Base-by-base conservation (phyloP, 2,888 invertebrate species). In the Deilephila elpenor region DNA sequence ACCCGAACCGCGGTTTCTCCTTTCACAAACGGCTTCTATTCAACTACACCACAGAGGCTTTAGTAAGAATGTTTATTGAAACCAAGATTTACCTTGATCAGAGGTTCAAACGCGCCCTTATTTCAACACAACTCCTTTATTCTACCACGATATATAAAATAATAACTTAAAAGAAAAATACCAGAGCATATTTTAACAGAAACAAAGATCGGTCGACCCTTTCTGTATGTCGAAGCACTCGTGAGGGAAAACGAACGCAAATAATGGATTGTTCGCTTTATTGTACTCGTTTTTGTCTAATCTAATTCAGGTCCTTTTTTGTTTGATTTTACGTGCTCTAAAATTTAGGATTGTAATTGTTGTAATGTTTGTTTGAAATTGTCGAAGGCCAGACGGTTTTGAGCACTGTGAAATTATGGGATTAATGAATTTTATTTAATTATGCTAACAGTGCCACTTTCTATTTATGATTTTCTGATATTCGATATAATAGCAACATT, bases 91-190 rank as follows among this genome's bases (percentile, higher is more conserved):
- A 44, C 2, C 3, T 14, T 11, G 14, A 3, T 14, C 11, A 11
- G 44, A 44, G 44, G 44, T 44, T 44, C 25, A 17, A 61, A 32
- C 6, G 14, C 61, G 5, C 19, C 32, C 29, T 17, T 61, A 32
- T 17, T 8, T 62, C 32, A 37, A 37, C 29, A n/a, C 0, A 37
- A 37, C 17, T 5, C 44, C 8, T 44, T 44, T 2, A 44, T 44
- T 3, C 44, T 8, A 37, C 37, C 44, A 14, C 44, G 44, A 3
- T 14, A 11, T 14, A 11, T 4, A 11, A 44, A 62, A 34, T 62
- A 62, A 62, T 62, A 62, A n/a, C 37, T 62, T 32, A 61, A 61
- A 61, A 14, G 60, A 20, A 61, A 61, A 61, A 61, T 61, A 61
- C 32, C 32, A 32, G 25, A 5, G 19, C 61, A 61, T 32, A 29